These are phyloP conservation scores for Leptobrachium leishanense DNA, from an alignment of 2,113 vertebrate genomes.

Conservation along the genomic window DNA sequence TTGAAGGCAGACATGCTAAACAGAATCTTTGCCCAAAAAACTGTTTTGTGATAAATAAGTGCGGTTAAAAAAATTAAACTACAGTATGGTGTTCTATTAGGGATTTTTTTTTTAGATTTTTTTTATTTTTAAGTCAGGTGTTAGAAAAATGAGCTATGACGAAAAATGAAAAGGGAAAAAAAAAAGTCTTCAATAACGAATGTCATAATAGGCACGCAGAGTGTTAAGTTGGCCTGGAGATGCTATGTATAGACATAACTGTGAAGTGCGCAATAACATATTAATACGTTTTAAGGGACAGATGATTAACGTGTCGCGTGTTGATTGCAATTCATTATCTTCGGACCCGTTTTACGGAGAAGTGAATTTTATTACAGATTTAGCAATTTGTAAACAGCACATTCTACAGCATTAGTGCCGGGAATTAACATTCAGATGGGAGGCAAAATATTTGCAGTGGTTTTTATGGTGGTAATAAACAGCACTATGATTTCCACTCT, in stretches of 20 bases:
- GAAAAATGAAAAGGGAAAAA: no score
- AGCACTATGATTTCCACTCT: background rate
- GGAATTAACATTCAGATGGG: background rate
- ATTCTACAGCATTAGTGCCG: background rate
- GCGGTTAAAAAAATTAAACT: no score
- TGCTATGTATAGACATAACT: background rate
- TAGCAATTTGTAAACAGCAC: background rate
- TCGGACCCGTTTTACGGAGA: background rate
- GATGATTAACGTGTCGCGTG: background rate
- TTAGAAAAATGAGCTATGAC: no score
- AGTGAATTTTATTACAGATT: constrained; percentile 4
- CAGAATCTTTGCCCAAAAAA: no score
- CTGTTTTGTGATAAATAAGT: no score
- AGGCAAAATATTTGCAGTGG: constrained; percentile 6
- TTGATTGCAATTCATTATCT: background rate
- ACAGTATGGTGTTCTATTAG: no score
- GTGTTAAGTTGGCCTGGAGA: no score
- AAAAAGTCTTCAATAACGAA: no score
- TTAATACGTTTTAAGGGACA: background rate
- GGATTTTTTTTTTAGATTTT: no score
- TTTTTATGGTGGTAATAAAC: constrained; percentile 7
- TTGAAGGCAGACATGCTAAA: no score
- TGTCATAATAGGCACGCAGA: no score
- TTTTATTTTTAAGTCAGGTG: no score
- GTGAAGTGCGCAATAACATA: background rate